Conservation (phyloP, 2,113 vertebrate genomes). For the Aphelocoma coerulescens region DNA sequence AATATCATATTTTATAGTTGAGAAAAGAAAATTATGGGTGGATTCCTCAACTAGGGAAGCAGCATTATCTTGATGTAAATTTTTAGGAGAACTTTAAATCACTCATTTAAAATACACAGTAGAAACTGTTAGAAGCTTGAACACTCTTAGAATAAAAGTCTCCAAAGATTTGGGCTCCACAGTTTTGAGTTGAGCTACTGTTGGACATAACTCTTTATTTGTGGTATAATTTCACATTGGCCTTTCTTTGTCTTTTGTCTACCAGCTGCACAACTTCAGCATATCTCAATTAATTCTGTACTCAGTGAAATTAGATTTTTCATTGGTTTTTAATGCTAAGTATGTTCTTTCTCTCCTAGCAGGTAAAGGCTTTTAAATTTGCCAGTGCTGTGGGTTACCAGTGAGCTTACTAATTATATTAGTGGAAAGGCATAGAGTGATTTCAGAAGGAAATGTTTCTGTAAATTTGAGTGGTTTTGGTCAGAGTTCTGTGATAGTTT, state of each 20-base stretch:
- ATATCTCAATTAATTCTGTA: background rate
- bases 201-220: background rate
- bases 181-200: background rate
- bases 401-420: background rate
- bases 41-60: background rate
- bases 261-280: background rate
- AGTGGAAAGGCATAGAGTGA: background rate
- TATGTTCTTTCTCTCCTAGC: background rate
- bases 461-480: background rate
- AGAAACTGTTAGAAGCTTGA: background rate
- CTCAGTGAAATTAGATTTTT: background rate
- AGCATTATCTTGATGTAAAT: background rate
- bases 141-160: background rate
- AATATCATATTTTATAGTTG: background rate
- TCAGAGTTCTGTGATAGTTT: background rate
- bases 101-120: background rate
- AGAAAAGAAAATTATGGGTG: background rate
- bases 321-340: background rate
- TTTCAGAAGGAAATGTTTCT: background rate
- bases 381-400: background rate
- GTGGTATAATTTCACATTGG: background rate
- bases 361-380: background rate
- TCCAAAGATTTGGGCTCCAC: background rate
- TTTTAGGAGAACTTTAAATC: background rate
- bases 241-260: background rate